Evolutionary conservation across 2,113 vertebrate genomes (phyloP), one percentile per base, ranked within the genome.

Genomic region (Zosterops japonicus): DNA sequence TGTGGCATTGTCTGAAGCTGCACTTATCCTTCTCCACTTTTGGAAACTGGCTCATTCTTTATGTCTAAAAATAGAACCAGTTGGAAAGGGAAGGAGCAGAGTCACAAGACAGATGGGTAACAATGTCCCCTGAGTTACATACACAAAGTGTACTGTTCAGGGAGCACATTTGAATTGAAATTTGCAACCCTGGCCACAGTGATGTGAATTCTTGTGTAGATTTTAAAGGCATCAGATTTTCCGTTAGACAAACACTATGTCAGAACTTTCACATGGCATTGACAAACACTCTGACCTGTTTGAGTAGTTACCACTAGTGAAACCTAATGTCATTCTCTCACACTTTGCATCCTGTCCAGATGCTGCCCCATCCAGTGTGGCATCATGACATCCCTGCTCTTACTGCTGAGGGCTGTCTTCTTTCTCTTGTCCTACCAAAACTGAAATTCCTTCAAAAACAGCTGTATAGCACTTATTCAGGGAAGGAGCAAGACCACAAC

Each of bases 31-130:
- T 92, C 79, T 92, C 90, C 56, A 11, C 83, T 92, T 95, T 92
- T 84, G 92, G 95, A 93, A 96, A 89, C 69, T 65, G 72, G 41
- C 72, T 96, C 49, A 50, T 97, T 97, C 83, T 96, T 96, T 56
- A 8, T 44, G 47, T 64, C 72, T 96, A 90, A 96, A 93, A 96
- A 96, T 94, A 96, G 88, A 92, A 46, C 63, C 25, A 46, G 47
- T 89, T 94, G 85, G 89, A 79, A 86, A 81, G 81, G 46, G 36
- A 92, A 82, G 81, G 87, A 89, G 25, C 17, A 70, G 72, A 87
- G 67, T 94, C 80, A 90, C 83, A 70, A 94, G 85, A 31, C 91
- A 83, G 80, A 83, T 74, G 91, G 95, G 44, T 46, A 80, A 29
- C 29, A 7, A 1, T 85, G 86, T 92, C 81, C 82, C 79, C 81